A percentile compares a stretch with the other conserved stretches of the same genome.
phyloP scores from a whole-genome alignment of 2,113 vertebrate genomes.

The Brachyistius frenatus region DNA sequence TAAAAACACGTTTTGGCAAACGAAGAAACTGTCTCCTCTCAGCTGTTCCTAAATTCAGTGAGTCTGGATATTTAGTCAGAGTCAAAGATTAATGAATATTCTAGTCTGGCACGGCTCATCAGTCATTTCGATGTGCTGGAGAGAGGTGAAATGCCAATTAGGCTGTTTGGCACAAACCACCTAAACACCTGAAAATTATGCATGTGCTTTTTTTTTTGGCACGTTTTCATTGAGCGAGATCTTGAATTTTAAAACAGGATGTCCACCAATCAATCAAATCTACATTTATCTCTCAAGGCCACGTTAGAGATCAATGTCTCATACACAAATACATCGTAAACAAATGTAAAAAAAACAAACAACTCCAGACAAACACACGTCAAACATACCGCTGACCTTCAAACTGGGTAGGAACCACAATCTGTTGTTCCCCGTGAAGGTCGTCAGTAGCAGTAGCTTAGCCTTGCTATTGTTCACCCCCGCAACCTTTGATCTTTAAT shows the following conservation, averaged over 20 bases:
- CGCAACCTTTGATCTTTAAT: constrained; percentile 35
- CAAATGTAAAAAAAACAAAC: background rate
- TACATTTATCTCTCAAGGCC: background rate
- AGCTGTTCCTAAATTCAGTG: background rate
- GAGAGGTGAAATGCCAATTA: constrained; percentile 9
- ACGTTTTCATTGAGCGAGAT: background rate
- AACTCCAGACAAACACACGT: background rate
- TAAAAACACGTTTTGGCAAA: constrained; percentile 8
- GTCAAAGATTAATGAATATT: constrained; percentile 45
- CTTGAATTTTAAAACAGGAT: constrained; percentile 24
- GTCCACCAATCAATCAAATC: constrained; percentile 13
- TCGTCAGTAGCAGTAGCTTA: constrained; percentile 18
- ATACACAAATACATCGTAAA: constrained; percentile 1
- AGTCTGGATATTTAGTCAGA: constrained; percentile 42
- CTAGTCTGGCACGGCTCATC: constrained; percentile 33
- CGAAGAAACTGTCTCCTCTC: constrained; percentile 1
- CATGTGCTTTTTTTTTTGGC: background rate
- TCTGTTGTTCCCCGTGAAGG: constrained; percentile 40
- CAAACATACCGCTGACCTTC: constrained; percentile 45
- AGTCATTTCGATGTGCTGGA: constrained; percentile 36
- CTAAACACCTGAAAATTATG: constrained; percentile 15
- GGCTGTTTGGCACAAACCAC: constrained; percentile 26
- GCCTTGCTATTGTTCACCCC: constrained; percentile 31
- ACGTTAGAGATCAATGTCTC: background rate
- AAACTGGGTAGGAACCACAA: background rate